Base-by-base conservation (phyloP, 2,888 invertebrate species). In the Platerodrilus igneus region DNA sequence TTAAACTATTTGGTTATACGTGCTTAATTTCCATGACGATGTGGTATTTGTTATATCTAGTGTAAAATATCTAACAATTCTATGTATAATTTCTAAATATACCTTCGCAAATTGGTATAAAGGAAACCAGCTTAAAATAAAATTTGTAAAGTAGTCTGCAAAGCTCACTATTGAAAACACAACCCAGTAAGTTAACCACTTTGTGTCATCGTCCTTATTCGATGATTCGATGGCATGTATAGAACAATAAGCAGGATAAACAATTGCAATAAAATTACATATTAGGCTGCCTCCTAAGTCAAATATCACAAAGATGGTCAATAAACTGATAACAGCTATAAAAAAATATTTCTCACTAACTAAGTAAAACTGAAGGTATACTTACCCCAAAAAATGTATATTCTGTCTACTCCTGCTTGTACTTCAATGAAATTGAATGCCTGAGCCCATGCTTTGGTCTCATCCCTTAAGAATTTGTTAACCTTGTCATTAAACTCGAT, bases 181-280 rank as follows among this genome's bases (percentile, higher is more conserved):
- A 59, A 92, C 91, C 94, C 93, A 94, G 66, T 95, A 95, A 1
- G 88, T 93, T 52, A 95, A 75, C 95, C 95, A 96, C 70, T 92
- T 86, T 6, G 91, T 90, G 66, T 93, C 93, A 64, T 87, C 86
- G 36, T 79, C 76, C 57, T 82, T 84, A 39, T 73, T 68, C 30
- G 75, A 75, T 1, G 83, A 82, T 62, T 87, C 86, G 56, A 87
- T 68, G 0, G 87, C 86, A 67, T 75, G 82, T 70, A 87, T 84
- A 1, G 86, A 87, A 63, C 81, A 77, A 66, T 93, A 95, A 1
- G 94, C 94, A 31, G 95, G 95, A 67, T 94, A 95, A 3, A 84
- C 70, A 64, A 94, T 93, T 15, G 92, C 94, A 64, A 94, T 86
- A 37, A 81, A 69, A 68, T 95, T 95, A 72, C 92, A 93, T 53